Evolutionary conservation across 2,888 invertebrate species (phyloP), one percentile per base, ranked within the genome.

Genomic region (Digitonthophagus gazella): DNA sequence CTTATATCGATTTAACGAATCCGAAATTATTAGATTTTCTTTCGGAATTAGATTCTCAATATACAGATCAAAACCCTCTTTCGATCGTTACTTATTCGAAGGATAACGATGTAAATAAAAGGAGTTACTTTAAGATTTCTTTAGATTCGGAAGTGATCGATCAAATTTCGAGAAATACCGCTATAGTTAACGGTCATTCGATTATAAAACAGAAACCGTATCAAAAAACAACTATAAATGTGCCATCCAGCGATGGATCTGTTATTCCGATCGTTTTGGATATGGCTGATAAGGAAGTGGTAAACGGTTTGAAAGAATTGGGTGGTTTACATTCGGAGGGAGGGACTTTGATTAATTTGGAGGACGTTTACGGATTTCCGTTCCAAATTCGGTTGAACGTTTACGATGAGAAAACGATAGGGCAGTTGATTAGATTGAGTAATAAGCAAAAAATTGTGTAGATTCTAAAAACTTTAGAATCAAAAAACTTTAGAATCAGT

Each of bases 1-100:
- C 64, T 14, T 67, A 67, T 15, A 16, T 67, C 63, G 58, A 67
- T 55, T n/a, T 64, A 44, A 67, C 15, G 11, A 58, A 64, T 11
- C 18, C n/a, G 54, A 16, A 28, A 44, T 8, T 44, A 5, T n/a
- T 65, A 44, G 54, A 65, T 4, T 3, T 58, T 15, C 18, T 58
- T 3, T 15, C 2, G 11, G 58, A 58, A 5, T 16, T 58, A 0
- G 58, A 58, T 4, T 11, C 11, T 5, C 18, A 11, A 16, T 58
- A 5, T 3, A 16, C 4, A 6, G 3, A 16, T 3, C 11, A 18
- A 5, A 1, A 16, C 16, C 1, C 58, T 2, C 1, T 58, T 16
- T 16, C 58, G 15, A 19, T 58, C n/a, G 58, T 16, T 3, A 58
- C 18, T 11, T 16, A 58, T 8, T 11, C 0, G 4, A 19, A 18